These are phyloP conservation scores for Alligator mississippiensis DNA, from an alignment of 2,113 vertebrate species.

Conservation along the genomic window DNA sequence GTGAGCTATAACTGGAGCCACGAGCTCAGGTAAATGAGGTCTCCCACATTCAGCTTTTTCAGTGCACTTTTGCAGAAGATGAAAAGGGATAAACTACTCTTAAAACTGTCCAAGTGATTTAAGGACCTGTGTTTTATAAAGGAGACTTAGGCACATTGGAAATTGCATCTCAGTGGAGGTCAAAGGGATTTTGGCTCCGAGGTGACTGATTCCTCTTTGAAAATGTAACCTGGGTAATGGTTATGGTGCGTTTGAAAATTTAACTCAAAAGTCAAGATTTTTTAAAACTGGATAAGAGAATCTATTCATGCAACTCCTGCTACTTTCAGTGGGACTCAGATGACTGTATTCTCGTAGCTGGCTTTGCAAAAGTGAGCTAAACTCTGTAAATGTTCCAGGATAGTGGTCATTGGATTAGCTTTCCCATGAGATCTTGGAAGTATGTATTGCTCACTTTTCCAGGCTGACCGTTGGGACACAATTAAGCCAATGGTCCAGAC, in stretches of 20 bases:
- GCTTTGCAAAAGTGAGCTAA: background rate
- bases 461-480: background rate
- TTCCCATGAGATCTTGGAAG: background rate
- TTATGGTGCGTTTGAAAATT: background rate
- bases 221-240: too few species aligned
- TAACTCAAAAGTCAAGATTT: background rate
- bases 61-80: background rate
- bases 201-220: background rate
- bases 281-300: background rate
- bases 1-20: background rate
- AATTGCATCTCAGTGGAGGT: background rate
- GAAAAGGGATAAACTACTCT: background rate
- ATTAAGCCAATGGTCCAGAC: fast-evolving
- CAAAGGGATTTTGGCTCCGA: background rate
- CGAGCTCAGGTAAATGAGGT: background rate
- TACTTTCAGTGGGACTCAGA: background rate
- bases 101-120: background rate
- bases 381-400: background rate
- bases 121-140: too few species aligned
- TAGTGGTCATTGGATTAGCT: background rate
- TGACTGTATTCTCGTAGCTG: background rate
- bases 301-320: too few species aligned
- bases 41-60: background rate
- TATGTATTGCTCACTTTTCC: background rate
- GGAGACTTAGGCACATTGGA: background rate